Percentiles rank a stretch among this genome's conserved stretches.
These are phyloP conservation scores for Tympanuchus pallidicinctus DNA, from an alignment of 2,113 vertebrate species.

Conservation along the genomic window DNA sequence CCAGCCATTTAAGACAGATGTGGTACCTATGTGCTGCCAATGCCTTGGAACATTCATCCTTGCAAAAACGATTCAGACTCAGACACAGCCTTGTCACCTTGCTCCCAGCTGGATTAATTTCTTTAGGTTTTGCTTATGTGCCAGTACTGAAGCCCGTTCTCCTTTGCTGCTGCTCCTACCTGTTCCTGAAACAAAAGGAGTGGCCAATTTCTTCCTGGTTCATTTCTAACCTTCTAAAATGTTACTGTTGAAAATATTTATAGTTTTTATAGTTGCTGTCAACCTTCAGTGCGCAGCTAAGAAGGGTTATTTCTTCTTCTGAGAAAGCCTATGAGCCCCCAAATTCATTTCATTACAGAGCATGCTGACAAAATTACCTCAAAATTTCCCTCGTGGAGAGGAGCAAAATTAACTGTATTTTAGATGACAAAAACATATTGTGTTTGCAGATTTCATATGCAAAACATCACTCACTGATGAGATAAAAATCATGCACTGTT, in stretches of 20 bases:
- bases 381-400: conserved; percentile 40
- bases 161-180: not conserved
- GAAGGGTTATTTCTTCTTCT: conserved; percentile 35
- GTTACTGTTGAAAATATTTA: conserved; percentile 8
- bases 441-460: conserved; percentile 28
- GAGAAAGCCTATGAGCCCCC: conserved; percentile 7
- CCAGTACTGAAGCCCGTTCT: not conserved
- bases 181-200: not conserved
- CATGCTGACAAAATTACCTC: conserved; percentile 51
- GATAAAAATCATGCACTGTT: conserved; percentile 15
- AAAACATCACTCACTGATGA: conserved; percentile 33
- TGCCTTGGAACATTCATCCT: not conserved
- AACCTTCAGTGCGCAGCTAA: conserved; percentile 41
- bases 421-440: conserved; percentile 46
- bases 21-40: not conserved
- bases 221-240: conserved; percentile 53
- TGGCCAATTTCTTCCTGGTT: conserved; percentile 17
- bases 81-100: not conserved
- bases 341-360: conserved; percentile 55
- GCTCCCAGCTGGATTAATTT: not conserved
- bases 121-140: not conserved
- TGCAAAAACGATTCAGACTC: not conserved
- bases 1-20: not conserved
- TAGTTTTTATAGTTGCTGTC: conserved; percentile 8
- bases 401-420: conserved; percentile 64